Percentiles rank a stretch among this genome's conserved stretches.
Evolutionary conservation across 2,888 invertebrate species (phyloP).

Genomic region (Cheilosia vernalis): DNA sequence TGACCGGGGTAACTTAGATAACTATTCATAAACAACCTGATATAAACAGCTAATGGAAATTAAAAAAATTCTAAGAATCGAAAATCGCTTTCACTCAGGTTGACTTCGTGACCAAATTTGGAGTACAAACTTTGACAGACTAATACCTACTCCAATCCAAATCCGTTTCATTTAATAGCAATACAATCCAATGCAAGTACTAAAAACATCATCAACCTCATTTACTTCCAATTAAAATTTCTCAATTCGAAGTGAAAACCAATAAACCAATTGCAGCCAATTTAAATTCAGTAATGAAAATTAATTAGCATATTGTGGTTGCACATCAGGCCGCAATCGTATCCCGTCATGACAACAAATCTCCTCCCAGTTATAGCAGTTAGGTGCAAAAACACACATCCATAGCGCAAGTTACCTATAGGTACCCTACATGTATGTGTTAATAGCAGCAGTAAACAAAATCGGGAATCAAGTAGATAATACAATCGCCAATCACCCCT

Average conservation of each 20-base stretch:
- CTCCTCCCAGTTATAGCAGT: not conserved
- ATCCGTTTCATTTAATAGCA: not conserved
- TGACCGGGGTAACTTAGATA: too few species aligned
- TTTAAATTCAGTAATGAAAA: slow-evolving; percentile 69
- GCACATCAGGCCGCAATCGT: slow-evolving; percentile 44
- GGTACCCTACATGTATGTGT: slow-evolving; percentile 36
- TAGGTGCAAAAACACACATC: not conserved
- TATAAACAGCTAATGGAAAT: too few species aligned
- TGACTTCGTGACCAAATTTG: too few species aligned
- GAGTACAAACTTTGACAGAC: not conserved
- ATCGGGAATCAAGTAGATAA: slow-evolving; percentile 41
- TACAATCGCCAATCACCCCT: slow-evolving; percentile 46
- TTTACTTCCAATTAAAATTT: slow-evolving; percentile 60
- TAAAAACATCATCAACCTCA: slow-evolving; percentile 7
- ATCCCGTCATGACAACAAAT: slow-evolving; percentile 34
- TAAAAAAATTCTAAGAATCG: too few species aligned
- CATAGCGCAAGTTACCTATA: not conserved
- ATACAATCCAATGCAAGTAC: not conserved
- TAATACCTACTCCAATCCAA: not conserved
- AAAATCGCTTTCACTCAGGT: too few species aligned
- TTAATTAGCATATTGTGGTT: slow-evolving; percentile 74
- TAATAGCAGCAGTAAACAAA: slow-evolving; percentile 62
- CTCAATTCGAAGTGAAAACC: slow-evolving; percentile 57
- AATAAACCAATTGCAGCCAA: slow-evolving; percentile 70
- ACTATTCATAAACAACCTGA: too few species aligned